phyloP scores from a whole-genome alignment of 2,888 invertebrate species.

The Tipula vernalis region DNA sequence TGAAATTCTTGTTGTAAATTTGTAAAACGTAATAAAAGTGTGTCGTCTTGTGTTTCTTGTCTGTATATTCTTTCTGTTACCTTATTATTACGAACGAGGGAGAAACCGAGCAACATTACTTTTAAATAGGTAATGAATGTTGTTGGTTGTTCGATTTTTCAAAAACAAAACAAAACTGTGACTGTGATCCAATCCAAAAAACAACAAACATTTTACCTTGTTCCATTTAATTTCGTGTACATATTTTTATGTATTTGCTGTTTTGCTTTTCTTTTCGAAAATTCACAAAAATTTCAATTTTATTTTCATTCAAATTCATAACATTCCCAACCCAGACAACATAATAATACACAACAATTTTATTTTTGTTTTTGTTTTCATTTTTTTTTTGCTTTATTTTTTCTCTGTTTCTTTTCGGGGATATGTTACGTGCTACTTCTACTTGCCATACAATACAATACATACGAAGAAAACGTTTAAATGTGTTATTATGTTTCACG shows the following conservation, averaged over 20 bases:
- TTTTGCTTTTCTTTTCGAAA: not conserved
- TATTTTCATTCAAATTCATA: not conserved
- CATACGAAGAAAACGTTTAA: not conserved
- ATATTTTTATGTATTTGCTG: not conserved
- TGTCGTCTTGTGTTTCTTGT: not conserved
- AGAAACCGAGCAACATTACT: not conserved
- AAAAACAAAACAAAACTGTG: not conserved
- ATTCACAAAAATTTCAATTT: not conserved
- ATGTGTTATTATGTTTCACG: not conserved
- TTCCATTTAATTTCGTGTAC: not conserved
- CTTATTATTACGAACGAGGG: not conserved
- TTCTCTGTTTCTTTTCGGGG: not conserved
- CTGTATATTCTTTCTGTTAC: not conserved
- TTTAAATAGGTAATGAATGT: not conserved
- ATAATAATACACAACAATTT: not conserved
- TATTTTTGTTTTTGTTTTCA: not conserved
- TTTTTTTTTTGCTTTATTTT: not conserved
- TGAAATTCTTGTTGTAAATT: not conserved
- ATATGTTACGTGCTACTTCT: too few species aligned
- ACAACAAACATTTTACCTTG: not conserved
- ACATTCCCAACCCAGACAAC: not conserved
- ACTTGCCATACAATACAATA: not conserved
- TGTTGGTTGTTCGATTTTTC: not conserved
- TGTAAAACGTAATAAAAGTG: not conserved
- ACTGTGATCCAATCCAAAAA: not conserved